A percentile compares a stretch with the other conserved stretches of the same genome.
These are phyloP conservation scores for Leuctra nigra DNA, from an alignment of 2,888 invertebrate species.

Conservation along the genomic window DNA sequence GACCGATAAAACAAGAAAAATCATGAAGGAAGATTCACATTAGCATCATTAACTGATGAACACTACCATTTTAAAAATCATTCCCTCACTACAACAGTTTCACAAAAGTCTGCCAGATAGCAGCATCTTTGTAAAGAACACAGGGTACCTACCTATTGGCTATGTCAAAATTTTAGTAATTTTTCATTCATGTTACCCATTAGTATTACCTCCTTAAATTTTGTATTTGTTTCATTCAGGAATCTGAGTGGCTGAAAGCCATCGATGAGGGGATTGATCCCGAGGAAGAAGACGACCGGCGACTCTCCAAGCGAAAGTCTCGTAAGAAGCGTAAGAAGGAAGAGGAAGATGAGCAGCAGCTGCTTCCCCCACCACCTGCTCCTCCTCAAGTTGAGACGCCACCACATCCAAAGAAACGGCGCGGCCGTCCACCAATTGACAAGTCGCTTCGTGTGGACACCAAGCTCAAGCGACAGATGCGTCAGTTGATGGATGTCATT, in stretches of 20 bases:
- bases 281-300: constrained; percentile 32
- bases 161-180: too few species aligned
- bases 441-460: constrained; percentile 19
- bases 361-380: not conserved
- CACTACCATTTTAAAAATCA: too few species aligned
- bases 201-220: too few species aligned
- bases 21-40: too few species aligned
- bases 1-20: too few species aligned
- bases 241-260: constrained; percentile 51
- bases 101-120: too few species aligned
- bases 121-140: too few species aligned
- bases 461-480: constrained; percentile 39
- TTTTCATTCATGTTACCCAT: too few species aligned
- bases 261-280: constrained; percentile 32
- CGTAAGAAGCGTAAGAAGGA: constrained; percentile 31
- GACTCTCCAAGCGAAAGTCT: constrained; percentile 29
- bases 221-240: too few species aligned
- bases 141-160: too few species aligned
- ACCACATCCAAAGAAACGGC: constrained; percentile 24
- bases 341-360: constrained; percentile 33
- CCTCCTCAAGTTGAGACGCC: not conserved
- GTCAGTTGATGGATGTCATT: constrained; percentile 44
- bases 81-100: too few species aligned
- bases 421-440: constrained; percentile 28
- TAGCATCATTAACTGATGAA: too few species aligned